Conservation (phyloP, 2,797 vertebrate species). For the Linurgus olivaceus region DNA sequence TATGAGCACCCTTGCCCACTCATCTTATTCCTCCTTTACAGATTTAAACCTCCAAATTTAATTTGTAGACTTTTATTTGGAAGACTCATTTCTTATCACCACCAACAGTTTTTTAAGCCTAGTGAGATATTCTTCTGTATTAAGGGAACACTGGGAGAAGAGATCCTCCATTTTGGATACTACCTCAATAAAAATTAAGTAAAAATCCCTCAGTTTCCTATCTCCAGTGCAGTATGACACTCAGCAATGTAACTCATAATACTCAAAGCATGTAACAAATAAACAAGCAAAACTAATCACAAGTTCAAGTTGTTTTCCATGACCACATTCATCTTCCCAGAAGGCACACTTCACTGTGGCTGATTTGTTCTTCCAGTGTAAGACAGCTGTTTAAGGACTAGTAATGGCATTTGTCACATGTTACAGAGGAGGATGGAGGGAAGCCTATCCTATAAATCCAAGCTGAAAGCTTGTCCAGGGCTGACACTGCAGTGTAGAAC, state of each 20-base stretch:
- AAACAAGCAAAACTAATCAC: not conserved
- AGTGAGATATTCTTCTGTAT: not conserved
- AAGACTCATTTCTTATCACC: not conserved
- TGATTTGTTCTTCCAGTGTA: not conserved
- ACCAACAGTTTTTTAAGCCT: not conserved
- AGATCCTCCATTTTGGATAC: not conserved
- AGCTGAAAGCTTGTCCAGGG: constrained; percentile 1
- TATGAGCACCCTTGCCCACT: not conserved
- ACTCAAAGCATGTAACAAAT: not conserved
- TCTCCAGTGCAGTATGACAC: not conserved
- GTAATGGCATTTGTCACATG: not conserved
- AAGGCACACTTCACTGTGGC: not conserved
- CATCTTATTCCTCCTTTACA: not conserved
- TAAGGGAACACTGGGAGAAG: not conserved
- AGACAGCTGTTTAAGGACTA: not conserved
- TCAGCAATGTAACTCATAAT: not conserved
- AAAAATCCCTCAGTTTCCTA: not conserved
- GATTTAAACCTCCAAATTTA: not conserved
- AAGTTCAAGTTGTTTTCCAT: not conserved
- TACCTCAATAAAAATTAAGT: not conserved
- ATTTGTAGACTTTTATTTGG: not conserved
- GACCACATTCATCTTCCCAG: not conserved
- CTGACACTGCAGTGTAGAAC: not conserved
- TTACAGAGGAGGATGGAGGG: not conserved
- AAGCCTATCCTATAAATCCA: constrained; percentile 6